Conservation (phyloP, 1,140 invertebrate genomes). For the Leptestheria dahalacensis region DNA sequence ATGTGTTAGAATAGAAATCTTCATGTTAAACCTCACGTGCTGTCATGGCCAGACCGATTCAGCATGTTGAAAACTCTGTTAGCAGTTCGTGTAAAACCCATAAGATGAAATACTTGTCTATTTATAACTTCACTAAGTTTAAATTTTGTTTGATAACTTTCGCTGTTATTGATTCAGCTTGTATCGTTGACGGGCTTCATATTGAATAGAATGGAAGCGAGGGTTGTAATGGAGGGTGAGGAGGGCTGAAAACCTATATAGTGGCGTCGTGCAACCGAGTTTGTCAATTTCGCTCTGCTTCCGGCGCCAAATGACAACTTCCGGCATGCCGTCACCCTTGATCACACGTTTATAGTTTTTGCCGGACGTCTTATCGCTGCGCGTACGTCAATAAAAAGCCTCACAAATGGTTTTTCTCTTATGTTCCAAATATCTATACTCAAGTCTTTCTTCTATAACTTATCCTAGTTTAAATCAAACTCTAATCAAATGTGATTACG, state of each 20-base stretch:
- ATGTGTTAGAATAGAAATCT: no score
- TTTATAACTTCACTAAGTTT: no score
- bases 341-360: slow-evolving; percentile 3
- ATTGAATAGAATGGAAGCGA: no score
- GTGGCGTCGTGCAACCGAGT: background rate
- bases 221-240: background rate
- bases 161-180: no score
- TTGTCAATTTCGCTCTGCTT: slow-evolving; percentile 12
- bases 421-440: background rate
- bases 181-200: no score
- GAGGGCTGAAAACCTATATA: background rate
- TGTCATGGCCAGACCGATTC: no score
- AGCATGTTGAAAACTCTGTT: no score
- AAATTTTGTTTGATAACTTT: no score
- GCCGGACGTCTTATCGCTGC: background rate
- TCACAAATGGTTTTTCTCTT: background rate
- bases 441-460: background rate
- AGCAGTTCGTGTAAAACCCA: no score
- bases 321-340: slow-evolving; percentile 9
- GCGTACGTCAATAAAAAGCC: background rate
- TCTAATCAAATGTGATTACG: background rate
- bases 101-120: no score
- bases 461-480: background rate
- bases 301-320: slow-evolving; percentile 11
- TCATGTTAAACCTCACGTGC: no score